Evolutionary conservation across 1,140 invertebrate species (phyloP).

Genomic region (Caerostris extrusa): DNA sequence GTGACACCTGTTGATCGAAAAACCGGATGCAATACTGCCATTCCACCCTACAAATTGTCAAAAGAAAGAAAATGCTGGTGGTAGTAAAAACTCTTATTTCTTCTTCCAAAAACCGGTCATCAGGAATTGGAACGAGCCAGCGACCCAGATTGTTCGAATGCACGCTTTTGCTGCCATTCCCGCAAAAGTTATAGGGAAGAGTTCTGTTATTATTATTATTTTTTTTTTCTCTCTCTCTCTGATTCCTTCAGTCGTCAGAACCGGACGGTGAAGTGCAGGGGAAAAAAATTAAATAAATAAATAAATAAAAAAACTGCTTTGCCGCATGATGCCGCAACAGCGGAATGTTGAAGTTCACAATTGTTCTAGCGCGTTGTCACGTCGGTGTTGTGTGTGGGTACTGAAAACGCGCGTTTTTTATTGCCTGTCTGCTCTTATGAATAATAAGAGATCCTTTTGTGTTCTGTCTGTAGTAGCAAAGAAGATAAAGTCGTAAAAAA

Average conservation of each 20-base stretch:
- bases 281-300: too few relatives aligned
- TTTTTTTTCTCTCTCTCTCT: not conserved
- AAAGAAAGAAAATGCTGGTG: slow-evolving; percentile 1
- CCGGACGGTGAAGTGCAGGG: not conserved
- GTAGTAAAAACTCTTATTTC: not conserved
- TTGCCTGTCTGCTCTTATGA: not conserved
- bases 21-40: slow-evolving; percentile 7
- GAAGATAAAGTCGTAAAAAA: not conserved
- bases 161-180: slow-evolving; percentile 17
- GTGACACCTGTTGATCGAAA: not conserved
- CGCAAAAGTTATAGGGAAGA: not conserved
- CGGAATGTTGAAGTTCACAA: slow-evolving; percentile 12
- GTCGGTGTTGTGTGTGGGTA: not conserved
- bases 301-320: not conserved
- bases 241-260: not conserved
- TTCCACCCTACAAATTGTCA: slow-evolving; percentile 1
- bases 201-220: not conserved
- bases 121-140: slow-evolving; percentile 56
- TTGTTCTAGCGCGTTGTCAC: not conserved
- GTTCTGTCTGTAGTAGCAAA: not conserved
- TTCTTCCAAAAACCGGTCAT: slow-evolving; percentile 56
- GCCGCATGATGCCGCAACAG: not conserved
- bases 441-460: not conserved
- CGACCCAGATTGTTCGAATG: slow-evolving; percentile 15
- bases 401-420: not conserved